Evolutionary conservation across 2,888 invertebrate species (phyloP), one percentile per base, ranked within the genome.

Genomic region (Odontomyia ornata): DNA sequence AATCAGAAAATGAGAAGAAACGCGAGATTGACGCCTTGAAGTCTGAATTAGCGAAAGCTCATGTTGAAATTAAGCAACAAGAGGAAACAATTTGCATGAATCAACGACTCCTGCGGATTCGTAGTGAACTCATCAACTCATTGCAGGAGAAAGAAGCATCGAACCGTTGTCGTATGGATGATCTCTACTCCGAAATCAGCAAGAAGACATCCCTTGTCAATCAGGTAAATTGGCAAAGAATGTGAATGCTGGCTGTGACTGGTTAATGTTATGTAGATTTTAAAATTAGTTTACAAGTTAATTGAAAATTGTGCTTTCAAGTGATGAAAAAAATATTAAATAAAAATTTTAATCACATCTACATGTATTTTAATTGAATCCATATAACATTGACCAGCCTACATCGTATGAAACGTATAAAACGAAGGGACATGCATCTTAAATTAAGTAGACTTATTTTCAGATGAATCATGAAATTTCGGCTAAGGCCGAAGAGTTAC

Each of bases 381-480:
- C 11, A n/a, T 15, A 64, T 28, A 64, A 23, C 64, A 64, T 64
- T 30, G n/a, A 28, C 64, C 64, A 60, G 11, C 25, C 60, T 25
- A 60, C 15, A 64, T 27, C 25, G 15, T 18, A 18, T 60, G n/a
- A 23, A n/a, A 3, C 21, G 23, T 23, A 11, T 23, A 25, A 7
- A 21, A 27, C 46, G 36, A 52, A 72, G 36, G 60, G 27, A 18
- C n/a, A 13, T 36, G 15, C 46, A n/a, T 77, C 36, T 60, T 47
- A 47, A 76, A 47, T 77, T n/a, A 15, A 80, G 72, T 64, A 78
- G 57, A 25, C 11, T 67, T 18, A 4, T 25, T 77, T 79, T 27
- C 76, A 84, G 86, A 79, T 85, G 1, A 83, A 80, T n/a, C 80
- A 80, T 47, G 83, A 86, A 69, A 72, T 86, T 43, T 75, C 80